phyloP scores from a whole-genome alignment of 2,888 invertebrate species.

The Eulithis prunata region DNA sequence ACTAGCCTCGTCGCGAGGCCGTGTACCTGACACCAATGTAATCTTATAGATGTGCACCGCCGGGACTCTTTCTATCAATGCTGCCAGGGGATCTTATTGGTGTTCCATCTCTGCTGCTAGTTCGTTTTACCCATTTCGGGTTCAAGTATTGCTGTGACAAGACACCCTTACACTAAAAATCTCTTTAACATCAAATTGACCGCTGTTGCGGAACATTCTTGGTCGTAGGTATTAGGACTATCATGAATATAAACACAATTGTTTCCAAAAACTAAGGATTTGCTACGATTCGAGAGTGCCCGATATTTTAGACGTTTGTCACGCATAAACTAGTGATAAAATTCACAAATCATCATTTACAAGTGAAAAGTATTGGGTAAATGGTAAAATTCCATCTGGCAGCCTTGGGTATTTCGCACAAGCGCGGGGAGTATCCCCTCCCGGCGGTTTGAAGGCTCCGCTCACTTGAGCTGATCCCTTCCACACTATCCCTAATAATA shows the following conservation, averaged over 20 bases:
- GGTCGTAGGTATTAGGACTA: too few species aligned
- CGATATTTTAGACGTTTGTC: too few species aligned
- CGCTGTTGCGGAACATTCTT: too few species aligned
- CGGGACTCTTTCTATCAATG: slow-evolving; percentile 8
- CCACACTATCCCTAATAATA: slow-evolving; percentile 34
- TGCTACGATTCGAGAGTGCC: too few species aligned
- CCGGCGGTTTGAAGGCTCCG: slow-evolving; percentile 27
- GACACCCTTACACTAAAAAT: too few species aligned
- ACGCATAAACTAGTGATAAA: too few species aligned
- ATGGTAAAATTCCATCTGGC: background rate
- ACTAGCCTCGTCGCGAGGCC: slow-evolving; percentile 67
- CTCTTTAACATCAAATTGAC: too few species aligned
- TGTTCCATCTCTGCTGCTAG: too few species aligned
- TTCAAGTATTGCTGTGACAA: too few species aligned
- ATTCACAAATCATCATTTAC: background rate
- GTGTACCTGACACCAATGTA: slow-evolving; percentile 79
- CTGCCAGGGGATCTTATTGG: background rate
- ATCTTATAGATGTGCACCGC: slow-evolving; percentile 46
- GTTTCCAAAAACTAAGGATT: too few species aligned
- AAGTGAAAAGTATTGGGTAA: background rate
- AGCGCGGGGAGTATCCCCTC: slow-evolving; percentile 15
- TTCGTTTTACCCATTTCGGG: too few species aligned
- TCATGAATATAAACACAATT: too few species aligned
- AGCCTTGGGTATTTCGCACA: slow-evolving; percentile 54
- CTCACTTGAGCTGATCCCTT: slow-evolving; percentile 20